Evolutionary conservation across 2,888 invertebrate species (phyloP).

Genomic region (Stenurella melanura): DNA sequence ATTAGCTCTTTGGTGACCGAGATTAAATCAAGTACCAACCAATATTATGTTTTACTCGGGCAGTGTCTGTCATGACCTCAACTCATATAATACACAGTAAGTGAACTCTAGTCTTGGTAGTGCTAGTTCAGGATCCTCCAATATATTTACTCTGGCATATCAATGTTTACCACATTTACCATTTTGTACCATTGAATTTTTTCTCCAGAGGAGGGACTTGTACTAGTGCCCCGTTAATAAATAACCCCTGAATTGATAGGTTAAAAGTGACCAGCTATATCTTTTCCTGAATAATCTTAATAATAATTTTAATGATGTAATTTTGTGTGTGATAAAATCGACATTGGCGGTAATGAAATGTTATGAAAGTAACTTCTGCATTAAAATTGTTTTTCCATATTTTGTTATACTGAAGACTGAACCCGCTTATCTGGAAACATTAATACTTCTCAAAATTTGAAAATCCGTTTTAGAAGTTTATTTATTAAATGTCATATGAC

Average conservation of each 20-base stretch:
- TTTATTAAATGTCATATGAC: not conserved
- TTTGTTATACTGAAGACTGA: not conserved
- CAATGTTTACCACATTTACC: no score
- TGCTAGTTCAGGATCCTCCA: no score
- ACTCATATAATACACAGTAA: no score
- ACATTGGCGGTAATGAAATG: not conserved
- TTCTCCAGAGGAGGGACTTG: no score
- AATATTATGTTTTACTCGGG: no score
- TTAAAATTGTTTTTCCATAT: not conserved
- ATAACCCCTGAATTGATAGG: not conserved
- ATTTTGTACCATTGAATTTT: no score
- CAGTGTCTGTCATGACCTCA: no score
- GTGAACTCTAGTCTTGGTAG: no score
- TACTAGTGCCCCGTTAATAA: not conserved
- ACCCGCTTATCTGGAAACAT: conserved; percentile 25
- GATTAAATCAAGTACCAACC: no score
- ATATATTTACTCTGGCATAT: no score
- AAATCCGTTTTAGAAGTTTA: not conserved
- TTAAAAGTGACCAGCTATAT: not conserved
- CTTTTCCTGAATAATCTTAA: not conserved
- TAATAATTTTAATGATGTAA: not conserved
- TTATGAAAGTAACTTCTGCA: not conserved
- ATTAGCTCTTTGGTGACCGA: no score
- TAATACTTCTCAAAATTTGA: not conserved
- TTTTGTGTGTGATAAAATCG: not conserved